Base-by-base conservation (phyloP, 2,888 invertebrate genomes). In the Lasioglossum lativentre region DNA sequence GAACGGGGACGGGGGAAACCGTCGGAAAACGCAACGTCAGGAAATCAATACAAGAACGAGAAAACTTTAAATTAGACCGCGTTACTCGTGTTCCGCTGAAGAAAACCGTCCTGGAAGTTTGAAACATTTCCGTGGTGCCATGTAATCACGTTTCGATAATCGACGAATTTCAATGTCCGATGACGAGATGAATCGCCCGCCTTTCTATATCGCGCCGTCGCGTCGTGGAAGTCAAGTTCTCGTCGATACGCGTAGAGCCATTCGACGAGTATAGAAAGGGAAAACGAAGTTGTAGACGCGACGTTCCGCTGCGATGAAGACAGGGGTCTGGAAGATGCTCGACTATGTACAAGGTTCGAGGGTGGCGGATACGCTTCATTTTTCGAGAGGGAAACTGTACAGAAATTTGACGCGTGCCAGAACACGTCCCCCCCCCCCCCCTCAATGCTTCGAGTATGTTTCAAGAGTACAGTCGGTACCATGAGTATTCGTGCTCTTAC, bases 51-150 rank as follows among this genome's bases (percentile, higher is more conserved):
- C 66, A 76, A 73, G 75, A 75, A 74, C 84, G 82, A 72, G 78
- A 59, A 79, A 86, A 86, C 86, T 85, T 86, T 86, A 86, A 86
- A 83, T 83, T 80, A 83, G 77, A 75, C 30, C 74, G 75, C 73
- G 83, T 87, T 86, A 80, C 40, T 75, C 72, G 73, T 70, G 59
- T 75, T 75, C 71, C 84, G 52, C 5, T 63, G 70, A 30, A 59
- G 78, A 71, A 79, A 85, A 19, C 74, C 73, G 27, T 40, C 45
- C 34, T 40, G 52, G 52, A 30, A 77, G 40, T 86, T 81, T 73
- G 34, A 74, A 75, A 76, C 66, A 38, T 78, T 78, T 52, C 52
- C n/a, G 30, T n/a, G 82, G 42, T 23, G 42, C 66, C 38, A 72
- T 38, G 66, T 56, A 47, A 59, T 68, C 52, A 40, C 56, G 73